phyloP scores from a whole-genome alignment of 2,888 invertebrate genomes.

The Dusona sp. region DNA sequence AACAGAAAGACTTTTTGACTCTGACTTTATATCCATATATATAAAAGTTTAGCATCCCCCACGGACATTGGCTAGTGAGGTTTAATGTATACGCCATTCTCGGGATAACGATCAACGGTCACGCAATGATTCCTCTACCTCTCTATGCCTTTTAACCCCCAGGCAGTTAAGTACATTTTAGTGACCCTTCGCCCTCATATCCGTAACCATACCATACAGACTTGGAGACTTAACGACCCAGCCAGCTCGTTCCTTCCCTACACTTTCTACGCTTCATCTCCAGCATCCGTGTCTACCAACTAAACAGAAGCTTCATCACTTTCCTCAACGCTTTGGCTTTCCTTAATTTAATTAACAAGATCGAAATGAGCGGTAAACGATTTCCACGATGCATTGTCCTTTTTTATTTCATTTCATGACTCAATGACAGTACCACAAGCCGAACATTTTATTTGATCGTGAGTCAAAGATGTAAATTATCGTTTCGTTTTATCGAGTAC shows the following conservation, averaged over 20 bases:
- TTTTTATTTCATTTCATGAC: background rate
- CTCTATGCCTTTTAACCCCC: constrained; percentile 77
- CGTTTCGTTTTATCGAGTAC: background rate
- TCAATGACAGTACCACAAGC: background rate
- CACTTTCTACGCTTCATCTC: constrained; percentile 24
- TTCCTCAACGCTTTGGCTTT: constrained; percentile 12
- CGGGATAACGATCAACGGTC: constrained; percentile 81
- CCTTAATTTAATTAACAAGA: constrained; percentile 7
- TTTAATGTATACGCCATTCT: constrained; percentile 73
- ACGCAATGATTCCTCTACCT: constrained; percentile 76
- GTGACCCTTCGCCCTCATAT: constrained; percentile 73
- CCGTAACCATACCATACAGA: constrained; percentile 36
- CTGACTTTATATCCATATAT: constrained; percentile 2
- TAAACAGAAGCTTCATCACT: constrained; percentile 25
- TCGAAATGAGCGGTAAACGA: constrained; percentile 12
- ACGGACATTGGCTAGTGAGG: constrained; percentile 59
- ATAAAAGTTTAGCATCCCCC: constrained; percentile 40
- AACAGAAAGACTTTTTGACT: constrained; percentile 24
- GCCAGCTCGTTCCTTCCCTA: constrained; percentile 48
- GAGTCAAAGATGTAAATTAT: background rate
- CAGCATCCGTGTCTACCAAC: background rate
- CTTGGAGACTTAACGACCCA: constrained; percentile 64
- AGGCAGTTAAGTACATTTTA: constrained; percentile 78
- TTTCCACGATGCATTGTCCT: background rate
- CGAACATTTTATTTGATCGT: background rate